These are phyloP conservation scores for Siphamia tubifer DNA, from an alignment of 2,113 vertebrate species.

Conservation along the genomic window DNA sequence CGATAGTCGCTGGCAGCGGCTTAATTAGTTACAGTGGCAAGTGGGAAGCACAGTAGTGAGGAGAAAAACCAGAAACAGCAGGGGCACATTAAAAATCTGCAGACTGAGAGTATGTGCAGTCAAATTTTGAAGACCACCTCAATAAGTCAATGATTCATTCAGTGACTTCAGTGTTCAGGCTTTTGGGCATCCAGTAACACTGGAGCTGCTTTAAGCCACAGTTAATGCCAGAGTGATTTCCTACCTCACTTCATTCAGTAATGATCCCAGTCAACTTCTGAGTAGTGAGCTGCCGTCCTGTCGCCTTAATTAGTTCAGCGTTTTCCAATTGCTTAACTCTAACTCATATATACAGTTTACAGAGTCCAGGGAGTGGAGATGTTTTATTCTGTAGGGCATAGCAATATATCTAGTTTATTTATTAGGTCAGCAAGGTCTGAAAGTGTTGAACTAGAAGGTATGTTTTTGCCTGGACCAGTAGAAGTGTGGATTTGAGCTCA, in stretches of 20 bases:
- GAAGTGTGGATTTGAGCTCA: not conserved
- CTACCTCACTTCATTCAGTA: conserved; percentile 34
- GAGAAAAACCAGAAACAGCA: conserved; percentile 12
- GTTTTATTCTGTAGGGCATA: not conserved
- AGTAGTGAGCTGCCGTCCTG: conserved; percentile 2
- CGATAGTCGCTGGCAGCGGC: conserved; percentile 22
- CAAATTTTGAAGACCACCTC: not conserved
- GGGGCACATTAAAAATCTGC: not conserved
- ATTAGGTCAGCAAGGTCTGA: conserved; percentile 5
- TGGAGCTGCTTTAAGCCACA: not conserved
- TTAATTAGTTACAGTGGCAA: conserved; percentile 52
- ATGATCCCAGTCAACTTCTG: conserved; percentile 10
- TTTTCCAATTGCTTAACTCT: conserved; percentile 11
- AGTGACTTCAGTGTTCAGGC: not conserved
- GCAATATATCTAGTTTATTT: not conserved
- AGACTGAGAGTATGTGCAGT: not conserved
- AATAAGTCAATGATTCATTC: conserved; percentile 15
- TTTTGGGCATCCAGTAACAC: not conserved
- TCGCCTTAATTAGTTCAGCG: conserved; percentile 33
- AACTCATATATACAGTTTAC: not conserved
- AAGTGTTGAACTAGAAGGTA: not conserved
- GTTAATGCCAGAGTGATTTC: conserved; percentile 36
- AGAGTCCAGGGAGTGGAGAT: not conserved
- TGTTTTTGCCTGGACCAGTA: not conserved
- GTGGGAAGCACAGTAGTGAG: conserved; percentile 6